phyloP scores from a whole-genome alignment of 2,888 invertebrate genomes.

The Stenodera caucasica region DNA sequence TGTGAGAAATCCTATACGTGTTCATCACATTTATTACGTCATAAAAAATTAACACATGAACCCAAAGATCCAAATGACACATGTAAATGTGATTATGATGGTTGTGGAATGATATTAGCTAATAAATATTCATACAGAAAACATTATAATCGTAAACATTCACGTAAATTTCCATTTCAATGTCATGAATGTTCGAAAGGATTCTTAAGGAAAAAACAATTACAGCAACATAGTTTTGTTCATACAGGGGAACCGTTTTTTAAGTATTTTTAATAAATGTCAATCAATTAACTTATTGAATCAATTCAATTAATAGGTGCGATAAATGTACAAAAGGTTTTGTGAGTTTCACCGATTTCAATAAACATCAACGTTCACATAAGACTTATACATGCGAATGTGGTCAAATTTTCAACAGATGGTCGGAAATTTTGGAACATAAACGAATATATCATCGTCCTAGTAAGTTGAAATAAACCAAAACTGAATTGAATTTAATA shows the following conservation, averaged over 20 bases:
- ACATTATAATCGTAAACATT: conserved; percentile 38
- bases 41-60: conserved; percentile 36
- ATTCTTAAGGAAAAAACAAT: conserved; percentile 41
- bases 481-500: neutral
- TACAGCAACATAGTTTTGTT: conserved; percentile 37
- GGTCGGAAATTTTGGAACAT: conserved; percentile 41
- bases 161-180: conserved; percentile 31
- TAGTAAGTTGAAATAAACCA: conserved; percentile 25
- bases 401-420: conserved; percentile 41
- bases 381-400: conserved; percentile 45
- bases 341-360: conserved; percentile 36
- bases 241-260: conserved; percentile 37
- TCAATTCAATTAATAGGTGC: conserved; percentile 36
- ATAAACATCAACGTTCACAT: conserved; percentile 44
- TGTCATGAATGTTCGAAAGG: conserved; percentile 40
- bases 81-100: conserved; percentile 32
- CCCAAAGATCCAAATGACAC: conserved; percentile 17
- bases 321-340: conserved; percentile 32
- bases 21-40: conserved; percentile 41
- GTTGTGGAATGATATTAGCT: conserved; percentile 39
- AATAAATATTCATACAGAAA: conserved; percentile 43
- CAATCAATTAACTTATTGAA: neutral
- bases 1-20: conserved; percentile 43
- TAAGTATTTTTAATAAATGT: conserved; percentile 29
- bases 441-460: conserved; percentile 34